phyloP scores from a whole-genome alignment of 2,888 invertebrate genomes.

The Apamea crenata region DNA sequence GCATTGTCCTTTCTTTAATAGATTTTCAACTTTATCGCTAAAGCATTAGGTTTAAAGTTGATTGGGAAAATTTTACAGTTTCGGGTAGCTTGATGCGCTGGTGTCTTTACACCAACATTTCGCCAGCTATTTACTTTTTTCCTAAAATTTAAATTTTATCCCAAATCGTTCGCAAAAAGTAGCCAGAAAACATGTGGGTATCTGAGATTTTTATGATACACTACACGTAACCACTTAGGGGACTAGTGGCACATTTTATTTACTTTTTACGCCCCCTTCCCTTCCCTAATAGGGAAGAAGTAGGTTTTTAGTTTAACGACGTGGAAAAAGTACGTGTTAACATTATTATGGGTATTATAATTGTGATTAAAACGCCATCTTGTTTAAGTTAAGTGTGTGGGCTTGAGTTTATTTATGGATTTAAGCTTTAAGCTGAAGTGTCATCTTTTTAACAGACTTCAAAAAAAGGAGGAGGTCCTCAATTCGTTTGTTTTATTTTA shows the following conservation, averaged over 20 bases:
- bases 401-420: not conserved
- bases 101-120: too few species aligned
- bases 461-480: too few species aligned
- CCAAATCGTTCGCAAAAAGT: not conserved
- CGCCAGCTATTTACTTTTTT: not conserved
- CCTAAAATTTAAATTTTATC: not conserved
- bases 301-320: conserved; percentile 73
- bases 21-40: too few species aligned
- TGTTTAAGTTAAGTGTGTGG: not conserved
- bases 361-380: conserved; percentile 35
- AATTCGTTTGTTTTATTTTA: too few species aligned
- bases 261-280: conserved; percentile 61
- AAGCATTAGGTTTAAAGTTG: too few species aligned
- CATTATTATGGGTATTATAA: conserved; percentile 35
- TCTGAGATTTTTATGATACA: conserved; percentile 58
- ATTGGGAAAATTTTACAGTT: too few species aligned
- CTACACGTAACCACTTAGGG: conserved; percentile 55
- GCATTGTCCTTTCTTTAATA: too few species aligned
- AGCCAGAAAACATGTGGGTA: not conserved
- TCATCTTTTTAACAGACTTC: too few species aligned
- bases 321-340: conserved; percentile 60
- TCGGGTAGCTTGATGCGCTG: too few species aligned
- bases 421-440: not conserved
- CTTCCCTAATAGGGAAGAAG: conserved; percentile 45
- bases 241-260: conserved; percentile 55